Base-by-base conservation (phyloP, 2,888 invertebrate genomes). In the Monoplex corrugatus region DNA sequence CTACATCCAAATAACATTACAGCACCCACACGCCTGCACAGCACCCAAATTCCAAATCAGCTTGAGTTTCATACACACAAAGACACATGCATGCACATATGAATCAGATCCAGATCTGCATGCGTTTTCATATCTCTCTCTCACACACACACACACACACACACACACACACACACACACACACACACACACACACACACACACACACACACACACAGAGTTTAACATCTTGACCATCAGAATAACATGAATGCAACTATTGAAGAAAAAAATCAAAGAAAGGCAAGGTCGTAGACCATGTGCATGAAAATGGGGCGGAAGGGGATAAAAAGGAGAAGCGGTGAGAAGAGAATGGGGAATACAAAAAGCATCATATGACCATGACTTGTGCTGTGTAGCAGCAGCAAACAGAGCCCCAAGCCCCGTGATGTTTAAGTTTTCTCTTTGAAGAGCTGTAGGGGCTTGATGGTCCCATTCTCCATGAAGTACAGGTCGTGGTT, bases 401-500 rank as follows among this genome's bases (percentile, higher is more conserved):
- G 16, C 72, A 3, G 35, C 35, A 32, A 72, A 1, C 72, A 5
- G 3, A 3, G 2, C 32, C 3, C 19, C 75, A 40, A 10, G 16
- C 28, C n/a, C 75, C 75, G 2, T 5, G 16, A 75, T 75, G 38
- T 28, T 8, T 43, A 6, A 32, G 32, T 50, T 44, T 78, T 85
- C 28, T 91, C 92, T n/a, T 91, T 89, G 84, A 92, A 92, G 28
- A 92, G 86, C 57, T 86, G 90, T 38, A 92, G 68, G 0, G 91
- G 87, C 32, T 90, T 90, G 28, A 92, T 90, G 19, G 83, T 68
- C 16, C 91, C 90, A 19, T 90, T 89, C 28, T 91, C 92, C 89
- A 92, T 89, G 40, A 90, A 90, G 38, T 89, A 92, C 43, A 92
- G 89, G 63, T 92, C 89, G 38, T 90, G 85, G 57, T 92, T 92